These are phyloP conservation scores for Diaperis boleti DNA, from an alignment of 2,888 invertebrate genomes.

Conservation along the genomic window DNA sequence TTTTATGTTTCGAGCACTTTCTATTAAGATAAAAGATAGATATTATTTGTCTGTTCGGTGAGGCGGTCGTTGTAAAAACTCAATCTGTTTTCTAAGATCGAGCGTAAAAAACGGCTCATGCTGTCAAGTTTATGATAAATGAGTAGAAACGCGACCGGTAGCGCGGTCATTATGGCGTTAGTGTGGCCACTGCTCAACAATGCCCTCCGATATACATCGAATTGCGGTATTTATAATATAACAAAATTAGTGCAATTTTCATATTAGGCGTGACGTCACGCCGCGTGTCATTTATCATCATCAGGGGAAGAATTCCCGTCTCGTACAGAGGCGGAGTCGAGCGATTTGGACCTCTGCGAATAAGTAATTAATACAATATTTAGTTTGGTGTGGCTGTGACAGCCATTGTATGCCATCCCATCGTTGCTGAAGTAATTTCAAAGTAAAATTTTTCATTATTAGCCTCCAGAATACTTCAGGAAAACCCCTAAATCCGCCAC, in stretches of 20 bases:
- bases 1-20: constrained; percentile 13
- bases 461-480: no score
- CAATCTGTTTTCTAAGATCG: constrained; percentile 21
- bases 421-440: no score
- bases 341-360: no score
- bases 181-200: constrained; percentile 50
- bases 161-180: constrained; percentile 62
- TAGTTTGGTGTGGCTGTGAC: no score
- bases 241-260: constrained; percentile 63
- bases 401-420: no score
- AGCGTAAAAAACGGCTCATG: constrained; percentile 44
- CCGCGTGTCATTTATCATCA: constrained; percentile 54
- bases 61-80: constrained; percentile 2
- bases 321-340: no score
- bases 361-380: no score
- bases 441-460: no score
- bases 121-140: constrained; percentile 58
- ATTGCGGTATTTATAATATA: constrained; percentile 56
- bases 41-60: neutral
- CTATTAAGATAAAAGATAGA: constrained; percentile 13
- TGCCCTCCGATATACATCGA: constrained; percentile 50
- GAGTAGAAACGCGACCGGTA: constrained; percentile 60
- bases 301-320: constrained; percentile 30
- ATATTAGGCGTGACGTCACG: constrained; percentile 61
- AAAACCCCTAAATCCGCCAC: no score